phyloP scores from a whole-genome alignment of 2,888 invertebrate species.

The Mesoligia furuncula region DNA sequence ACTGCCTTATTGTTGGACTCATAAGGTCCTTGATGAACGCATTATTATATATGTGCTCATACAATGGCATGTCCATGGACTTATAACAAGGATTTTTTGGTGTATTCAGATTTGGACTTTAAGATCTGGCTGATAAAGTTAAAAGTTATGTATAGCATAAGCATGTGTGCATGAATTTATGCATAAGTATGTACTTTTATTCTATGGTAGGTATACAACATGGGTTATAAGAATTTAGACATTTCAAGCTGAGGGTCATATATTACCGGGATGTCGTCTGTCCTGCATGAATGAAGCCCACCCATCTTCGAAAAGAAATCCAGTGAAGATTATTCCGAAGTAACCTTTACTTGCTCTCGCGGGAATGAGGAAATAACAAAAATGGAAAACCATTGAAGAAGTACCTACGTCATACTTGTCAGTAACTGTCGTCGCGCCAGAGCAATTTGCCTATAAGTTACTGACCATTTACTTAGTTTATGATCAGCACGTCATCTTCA shows the following conservation, averaged over 20 bases:
- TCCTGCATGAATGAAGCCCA: constrained; percentile 25
- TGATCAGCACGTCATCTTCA: not conserved
- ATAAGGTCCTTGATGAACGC: constrained; percentile 39
- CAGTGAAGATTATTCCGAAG: not conserved
- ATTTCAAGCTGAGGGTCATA: constrained; percentile 34
- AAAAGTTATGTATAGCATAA: not conserved
- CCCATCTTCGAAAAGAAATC: constrained; percentile 30
- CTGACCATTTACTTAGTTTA: constrained; percentile 7
- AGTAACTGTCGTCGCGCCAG: not conserved
- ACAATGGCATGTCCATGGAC: constrained; percentile 53
- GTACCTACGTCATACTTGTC: not conserved
- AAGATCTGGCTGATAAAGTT: constrained; percentile 3
- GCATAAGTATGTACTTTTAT: constrained; percentile 19
- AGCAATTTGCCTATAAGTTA: constrained; percentile 6
- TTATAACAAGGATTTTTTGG: constrained; percentile 36
- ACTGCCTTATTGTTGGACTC: constrained; percentile 33
- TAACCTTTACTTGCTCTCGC: not conserved
- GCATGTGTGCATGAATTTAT: constrained; percentile 32
- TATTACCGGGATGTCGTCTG: constrained; percentile 17
- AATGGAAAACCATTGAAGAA: constrained; percentile 1
- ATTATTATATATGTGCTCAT: constrained; percentile 23
- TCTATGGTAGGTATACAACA: constrained; percentile 5
- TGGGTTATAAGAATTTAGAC: constrained; percentile 38
- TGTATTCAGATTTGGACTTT: constrained; percentile 36
- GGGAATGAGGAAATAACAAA: constrained; percentile 6